Evolutionary conservation across 2,888 invertebrate genomes (phyloP).

Genomic region (Stenichneumon culpator): DNA sequence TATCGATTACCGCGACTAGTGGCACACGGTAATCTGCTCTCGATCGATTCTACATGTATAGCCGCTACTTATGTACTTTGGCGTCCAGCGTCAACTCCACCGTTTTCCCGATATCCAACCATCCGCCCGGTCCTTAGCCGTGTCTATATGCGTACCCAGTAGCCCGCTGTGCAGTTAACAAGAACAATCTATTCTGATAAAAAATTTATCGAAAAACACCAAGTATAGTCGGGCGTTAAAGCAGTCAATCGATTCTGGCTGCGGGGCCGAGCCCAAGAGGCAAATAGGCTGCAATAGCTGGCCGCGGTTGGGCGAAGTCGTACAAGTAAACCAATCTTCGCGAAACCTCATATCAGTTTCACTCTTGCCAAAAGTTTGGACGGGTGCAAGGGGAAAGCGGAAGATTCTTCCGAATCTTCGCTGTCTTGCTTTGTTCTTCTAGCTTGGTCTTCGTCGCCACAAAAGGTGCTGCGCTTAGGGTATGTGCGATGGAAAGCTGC

Average conservation of each 20-base stretch:
- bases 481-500: conserved; percentile 64
- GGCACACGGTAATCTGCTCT: conserved; percentile 49
- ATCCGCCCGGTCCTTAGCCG: not conserved
- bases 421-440: not conserved
- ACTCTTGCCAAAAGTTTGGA: conserved; percentile 73
- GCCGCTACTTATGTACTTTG: conserved; percentile 13
- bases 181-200: no score
- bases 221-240: not conserved
- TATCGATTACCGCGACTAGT: conserved; percentile 58
- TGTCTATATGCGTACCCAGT: not conserved
- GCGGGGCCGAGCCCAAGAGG: not conserved
- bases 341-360: conserved; percentile 74
- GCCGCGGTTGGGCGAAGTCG: not conserved
- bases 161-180: not conserved
- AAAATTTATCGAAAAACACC: not conserved
- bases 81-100: not conserved
- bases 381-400: not conserved
- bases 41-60: conserved; percentile 29
- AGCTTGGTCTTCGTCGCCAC: not conserved
- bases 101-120: not conserved
- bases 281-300: conserved; percentile 4
- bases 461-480: conserved; percentile 52
- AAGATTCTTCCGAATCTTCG: conserved; percentile 25
- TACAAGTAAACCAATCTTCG: conserved; percentile 76
- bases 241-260: conserved; percentile 4